Evolutionary conservation across 2,888 invertebrate species (phyloP).

Genomic region (Tanytarsus gracilentus): DNA sequence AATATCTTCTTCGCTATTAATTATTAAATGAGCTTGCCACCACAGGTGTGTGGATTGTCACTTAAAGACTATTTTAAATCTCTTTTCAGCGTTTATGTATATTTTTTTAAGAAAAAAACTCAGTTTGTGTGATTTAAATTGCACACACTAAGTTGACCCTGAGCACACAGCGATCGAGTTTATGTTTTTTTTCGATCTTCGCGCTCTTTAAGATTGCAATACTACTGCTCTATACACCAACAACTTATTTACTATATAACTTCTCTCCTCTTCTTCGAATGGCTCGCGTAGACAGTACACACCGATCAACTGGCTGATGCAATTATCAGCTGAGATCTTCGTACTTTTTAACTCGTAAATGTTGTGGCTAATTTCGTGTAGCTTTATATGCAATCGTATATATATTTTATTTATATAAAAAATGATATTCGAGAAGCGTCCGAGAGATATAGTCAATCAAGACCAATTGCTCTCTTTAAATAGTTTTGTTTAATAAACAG

Average conservation of each 20-base stretch:
- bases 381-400: conserved; percentile 18
- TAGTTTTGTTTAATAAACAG: not conserved
- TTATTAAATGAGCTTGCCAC: not conserved
- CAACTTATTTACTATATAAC: not conserved
- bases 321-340: conserved; percentile 28
- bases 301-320: conserved; percentile 11
- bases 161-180: conserved; percentile 22
- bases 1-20: conserved; percentile 11
- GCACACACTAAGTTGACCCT: conserved; percentile 25
- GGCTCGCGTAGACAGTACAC: conserved; percentile 6
- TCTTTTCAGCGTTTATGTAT: not conserved
- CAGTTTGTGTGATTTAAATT: not conserved
- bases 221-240: conserved; percentile 11
- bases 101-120: not conserved
- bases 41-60: not conserved
- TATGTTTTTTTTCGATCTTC: conserved; percentile 10
- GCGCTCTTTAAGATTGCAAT: conserved; percentile 23
- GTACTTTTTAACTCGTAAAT: conserved; percentile 14
- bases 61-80: no score
- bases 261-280: not conserved
- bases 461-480: not conserved
- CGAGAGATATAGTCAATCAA: not conserved
- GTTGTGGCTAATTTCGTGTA: conserved; percentile 7
- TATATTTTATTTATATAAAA: not conserved
- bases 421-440: not conserved